Conservation (phyloP, 2,113 vertebrate genomes). For the Malurus cyaneus region DNA sequence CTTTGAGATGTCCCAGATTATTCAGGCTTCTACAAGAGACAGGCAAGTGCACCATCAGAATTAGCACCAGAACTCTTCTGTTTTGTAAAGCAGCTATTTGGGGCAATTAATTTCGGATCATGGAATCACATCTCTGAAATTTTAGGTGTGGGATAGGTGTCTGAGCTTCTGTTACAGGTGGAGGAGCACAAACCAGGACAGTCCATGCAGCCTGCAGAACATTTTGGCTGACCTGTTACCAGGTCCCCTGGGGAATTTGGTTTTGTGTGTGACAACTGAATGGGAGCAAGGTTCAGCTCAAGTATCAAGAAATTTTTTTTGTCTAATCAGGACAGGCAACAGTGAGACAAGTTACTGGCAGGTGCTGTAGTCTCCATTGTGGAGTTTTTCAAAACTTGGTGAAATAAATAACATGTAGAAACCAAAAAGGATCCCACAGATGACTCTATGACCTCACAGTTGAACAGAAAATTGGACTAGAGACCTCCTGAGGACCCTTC, state of each 20-base stretch:
- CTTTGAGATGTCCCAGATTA: neutral
- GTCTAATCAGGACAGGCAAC: neutral
- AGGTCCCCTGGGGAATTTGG: neutral
- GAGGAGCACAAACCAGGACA: neutral
- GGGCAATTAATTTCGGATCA: neutral
- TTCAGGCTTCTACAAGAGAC: neutral
- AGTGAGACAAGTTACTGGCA: neutral
- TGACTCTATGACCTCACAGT: rapidly evolving
- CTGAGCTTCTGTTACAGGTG: neutral
- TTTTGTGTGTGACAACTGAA: neutral
- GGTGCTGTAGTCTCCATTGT: neutral
- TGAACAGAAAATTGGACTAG: neutral
- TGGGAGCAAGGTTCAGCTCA: neutral
- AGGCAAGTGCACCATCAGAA: neutral
- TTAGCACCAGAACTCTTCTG: neutral
- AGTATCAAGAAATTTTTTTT: neutral
- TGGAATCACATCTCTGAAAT: neutral
- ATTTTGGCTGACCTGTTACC: neutral
- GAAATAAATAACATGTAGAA: neutral
- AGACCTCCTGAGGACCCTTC: neutral
- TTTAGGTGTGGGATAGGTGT: neutral
- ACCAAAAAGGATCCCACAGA: neutral
- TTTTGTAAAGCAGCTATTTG: neutral
- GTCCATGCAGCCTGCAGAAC: neutral
- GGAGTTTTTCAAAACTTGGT: neutral